Conservation (phyloP, 2,797 vertebrate genomes). For the Smutsia temminckii region DNA sequence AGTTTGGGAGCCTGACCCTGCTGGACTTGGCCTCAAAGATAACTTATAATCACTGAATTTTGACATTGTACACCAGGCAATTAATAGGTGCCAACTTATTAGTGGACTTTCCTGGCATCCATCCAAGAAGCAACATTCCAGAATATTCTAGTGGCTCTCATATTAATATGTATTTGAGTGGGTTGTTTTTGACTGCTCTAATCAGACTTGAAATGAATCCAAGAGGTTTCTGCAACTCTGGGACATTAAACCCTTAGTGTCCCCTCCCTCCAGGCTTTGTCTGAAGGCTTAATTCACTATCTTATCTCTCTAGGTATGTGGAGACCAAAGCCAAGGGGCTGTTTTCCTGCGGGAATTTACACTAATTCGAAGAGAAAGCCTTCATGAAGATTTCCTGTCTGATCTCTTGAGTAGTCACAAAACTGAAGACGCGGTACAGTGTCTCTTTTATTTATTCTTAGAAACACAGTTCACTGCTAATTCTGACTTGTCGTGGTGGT, state of each 20-base stretch:
- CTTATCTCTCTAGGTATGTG: slow-evolving; percentile 87
- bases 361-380: slow-evolving; percentile 92
- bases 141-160: slow-evolving; percentile 61
- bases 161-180: slow-evolving; percentile 58
- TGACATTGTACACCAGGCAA: neutral
- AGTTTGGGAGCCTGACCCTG: neutral
- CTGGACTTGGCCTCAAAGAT: neutral
- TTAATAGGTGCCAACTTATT: slow-evolving; percentile 31
- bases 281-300: slow-evolving; percentile 65
- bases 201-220: slow-evolving; percentile 69
- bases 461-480: neutral
- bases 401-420: slow-evolving; percentile 89
- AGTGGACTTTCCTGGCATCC: slow-evolving; percentile 42
- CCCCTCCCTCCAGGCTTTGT: slow-evolving; percentile 28
- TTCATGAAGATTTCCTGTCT: slow-evolving; percentile 91
- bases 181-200: slow-evolving; percentile 65
- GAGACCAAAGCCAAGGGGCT: slow-evolving; percentile 88
- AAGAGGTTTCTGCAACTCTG: slow-evolving; percentile 49
- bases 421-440: slow-evolving; percentile 92
- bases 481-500: neutral
- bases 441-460: slow-evolving; percentile 50
- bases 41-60: slow-evolving; percentile 21
- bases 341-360: slow-evolving; percentile 97
- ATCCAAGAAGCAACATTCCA: slow-evolving; percentile 28
- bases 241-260: slow-evolving; percentile 41